Evolutionary conservation across 2,797 vertebrate genomes (phyloP), one percentile per base, ranked within the genome.

Genomic region (Myiotriccus ornatus): DNA sequence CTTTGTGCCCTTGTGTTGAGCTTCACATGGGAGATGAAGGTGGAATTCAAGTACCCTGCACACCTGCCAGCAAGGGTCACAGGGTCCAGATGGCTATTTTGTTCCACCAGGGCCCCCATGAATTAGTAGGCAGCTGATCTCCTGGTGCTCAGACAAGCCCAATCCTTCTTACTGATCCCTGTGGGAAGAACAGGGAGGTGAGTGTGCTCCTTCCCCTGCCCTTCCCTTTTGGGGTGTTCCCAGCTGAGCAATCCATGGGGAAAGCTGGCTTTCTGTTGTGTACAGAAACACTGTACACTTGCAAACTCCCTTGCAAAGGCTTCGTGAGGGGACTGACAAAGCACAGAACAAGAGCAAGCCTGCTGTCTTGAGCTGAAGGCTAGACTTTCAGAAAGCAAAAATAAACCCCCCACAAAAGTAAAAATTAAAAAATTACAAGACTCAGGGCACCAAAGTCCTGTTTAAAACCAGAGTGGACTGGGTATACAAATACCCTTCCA

Each of bases 81-180:
- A 44, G 50, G 34, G 39, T 88, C 85, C 89, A 95, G 91, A 73
- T 93, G 93, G 89, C 30, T 8, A 0, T 18, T 76, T 71, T 19
- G 4, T 64, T 89, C 65, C 55, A 73, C n/a, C 6, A 4, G 27
- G 39, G 27, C 37, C 63, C 79, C 52, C 3, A 1, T 92, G 68
- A 91, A 76, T 92, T 87, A 94, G 25, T 2, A 1, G 65, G 24
- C 46, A 81, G 65, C 65, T 95, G 91, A 65, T 88, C 85, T 84
- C 53, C 53, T 39, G 37, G 32, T 85, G 79, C 89, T 94, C 89
- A 88, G 87, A 88, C 30, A 81, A 89, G 11, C 53, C 60, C 77
- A 77, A 39, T 85, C 84, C 88, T 89, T 41, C 35, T 89, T 77
- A 41, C 25, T 46, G n/a, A 83, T 68, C 46, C 50, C 39, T 64